Base-by-base conservation (phyloP, 2,888 invertebrate genomes). In the Enchytraeus crypticus region DNA sequence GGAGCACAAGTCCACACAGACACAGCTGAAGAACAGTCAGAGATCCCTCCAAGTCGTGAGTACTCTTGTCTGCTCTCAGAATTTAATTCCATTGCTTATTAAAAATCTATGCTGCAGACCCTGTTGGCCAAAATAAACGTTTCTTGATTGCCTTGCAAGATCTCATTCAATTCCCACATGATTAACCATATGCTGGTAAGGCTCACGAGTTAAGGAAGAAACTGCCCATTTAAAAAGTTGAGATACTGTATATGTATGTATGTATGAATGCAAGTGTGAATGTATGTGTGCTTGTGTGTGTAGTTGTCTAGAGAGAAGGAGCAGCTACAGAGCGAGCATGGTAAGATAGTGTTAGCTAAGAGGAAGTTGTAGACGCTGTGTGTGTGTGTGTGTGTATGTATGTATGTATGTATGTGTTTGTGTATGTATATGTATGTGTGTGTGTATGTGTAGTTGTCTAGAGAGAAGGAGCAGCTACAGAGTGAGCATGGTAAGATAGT, bases 341-440 rank as follows among this genome's bases (percentile, higher is more conserved):
- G 88, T 69, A 91, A 90, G 79, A 86, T 87, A 54, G 84, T 91
- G 57, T 83, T 91, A 53, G 85, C 90, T 53, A 87, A 89, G 67
- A 87, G 88, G 30, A 87, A 90, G 73, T 80, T 96, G 69, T 93
- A 95, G 77, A 89, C 87, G 74, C 82, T 96, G 3, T 95, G 95
- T 75, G n/a, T n/a, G n/a, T n/a, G n/a, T n/a, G n/a, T n/a, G n/a
- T n/a, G n/a, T n/a, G 18, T n/a, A n/a, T n/a, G n/a, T n/a, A n/a
- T n/a, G n/a, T n/a, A n/a, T n/a, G n/a, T n/a, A n/a, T n/a, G n/a
- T n/a, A n/a, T 14, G 11, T 14, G 18, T 14, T 38, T 38, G 11
- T 38, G 18, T 14, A 38, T n/a, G n/a, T n/a, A n/a, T n/a, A n/a
- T n/a, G n/a, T n/a, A n/a, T 33, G 47, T 33, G 34, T 27, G 46